Percentiles rank a stretch among this genome's conserved stretches.
phyloP scores from a whole-genome alignment of 2,797 vertebrate genomes.

The Siniperca undulata region DNA sequence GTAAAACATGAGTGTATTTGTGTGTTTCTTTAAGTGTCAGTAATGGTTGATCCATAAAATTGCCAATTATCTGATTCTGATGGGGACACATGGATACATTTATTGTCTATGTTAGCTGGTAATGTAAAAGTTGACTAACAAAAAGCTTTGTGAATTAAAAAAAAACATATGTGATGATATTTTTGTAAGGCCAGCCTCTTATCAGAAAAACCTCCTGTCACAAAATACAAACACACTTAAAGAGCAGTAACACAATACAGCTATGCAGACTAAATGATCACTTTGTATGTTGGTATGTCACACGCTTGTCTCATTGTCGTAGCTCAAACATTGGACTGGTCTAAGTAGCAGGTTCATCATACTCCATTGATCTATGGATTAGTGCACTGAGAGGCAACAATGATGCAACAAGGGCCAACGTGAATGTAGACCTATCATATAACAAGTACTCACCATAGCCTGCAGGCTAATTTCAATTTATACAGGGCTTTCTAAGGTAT shows the following conservation, averaged over 20 bases:
- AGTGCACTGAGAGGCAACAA: conserved; percentile 55
- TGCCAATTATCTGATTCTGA: conserved; percentile 21
- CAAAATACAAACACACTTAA: background rate
- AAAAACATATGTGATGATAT: too few relatives aligned
- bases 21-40: background rate
- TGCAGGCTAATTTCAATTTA: conserved; percentile 16
- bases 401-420: conserved; percentile 77
- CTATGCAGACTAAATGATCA: background rate
- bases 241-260: background rate
- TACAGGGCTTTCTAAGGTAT: background rate
- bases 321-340: conserved; percentile 50
- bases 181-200: background rate
- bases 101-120: background rate
- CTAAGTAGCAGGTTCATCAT: conserved; percentile 63
- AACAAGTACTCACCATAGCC: conserved; percentile 20
- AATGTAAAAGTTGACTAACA: background rate
- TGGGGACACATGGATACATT: background rate
- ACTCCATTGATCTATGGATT: conserved; percentile 73
- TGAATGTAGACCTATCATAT: conserved; percentile 37
- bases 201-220: background rate
- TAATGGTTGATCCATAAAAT: conserved; percentile 16
- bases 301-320: conserved; percentile 12
- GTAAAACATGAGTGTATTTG: background rate
- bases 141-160: background rate
- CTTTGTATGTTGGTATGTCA: conserved; percentile 10